Evolutionary conservation across 2,113 vertebrate species (phyloP).

Genomic region (Strigops habroptila): DNA sequence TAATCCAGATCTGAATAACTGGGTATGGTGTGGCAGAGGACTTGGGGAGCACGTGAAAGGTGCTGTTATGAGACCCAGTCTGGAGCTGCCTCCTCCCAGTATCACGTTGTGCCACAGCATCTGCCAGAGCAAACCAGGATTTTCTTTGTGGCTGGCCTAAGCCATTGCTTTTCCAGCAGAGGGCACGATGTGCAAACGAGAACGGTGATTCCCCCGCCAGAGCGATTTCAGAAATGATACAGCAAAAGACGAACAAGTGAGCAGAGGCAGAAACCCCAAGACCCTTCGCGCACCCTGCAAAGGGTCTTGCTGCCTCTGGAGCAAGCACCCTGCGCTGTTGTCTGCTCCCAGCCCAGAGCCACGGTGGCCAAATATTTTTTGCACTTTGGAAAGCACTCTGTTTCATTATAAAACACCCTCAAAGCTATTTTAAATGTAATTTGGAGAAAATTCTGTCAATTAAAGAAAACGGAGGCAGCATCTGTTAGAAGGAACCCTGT

Average conservation of each 20-base stretch:
- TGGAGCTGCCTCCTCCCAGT: background rate
- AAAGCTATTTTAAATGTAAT: background rate
- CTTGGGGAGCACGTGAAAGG: background rate
- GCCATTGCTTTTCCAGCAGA: background rate
- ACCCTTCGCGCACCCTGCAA: accelerated
- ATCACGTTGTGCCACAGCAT: accelerated
- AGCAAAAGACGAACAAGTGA: accelerated
- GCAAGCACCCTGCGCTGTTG: accelerated
- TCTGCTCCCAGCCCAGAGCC: background rate
- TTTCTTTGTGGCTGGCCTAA: accelerated
- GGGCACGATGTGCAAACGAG: background rate
- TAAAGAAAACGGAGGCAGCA: background rate
- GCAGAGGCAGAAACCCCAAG: background rate
- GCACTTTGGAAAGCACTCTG: accelerated
- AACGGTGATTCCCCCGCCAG: accelerated
- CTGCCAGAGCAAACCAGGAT: accelerated
- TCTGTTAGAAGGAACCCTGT: background rate
- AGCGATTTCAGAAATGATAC: background rate
- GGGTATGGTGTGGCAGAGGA: background rate
- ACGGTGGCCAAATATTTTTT: accelerated
- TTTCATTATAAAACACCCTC: background rate
- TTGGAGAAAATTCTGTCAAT: background rate
- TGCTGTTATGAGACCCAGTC: accelerated
- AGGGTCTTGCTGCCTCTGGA: background rate
- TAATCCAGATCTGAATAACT: accelerated